Evolutionary conservation across 64 coral and sea anemone species (phyloP).

Genomic region (Astreopora myriophthalma): DNA sequence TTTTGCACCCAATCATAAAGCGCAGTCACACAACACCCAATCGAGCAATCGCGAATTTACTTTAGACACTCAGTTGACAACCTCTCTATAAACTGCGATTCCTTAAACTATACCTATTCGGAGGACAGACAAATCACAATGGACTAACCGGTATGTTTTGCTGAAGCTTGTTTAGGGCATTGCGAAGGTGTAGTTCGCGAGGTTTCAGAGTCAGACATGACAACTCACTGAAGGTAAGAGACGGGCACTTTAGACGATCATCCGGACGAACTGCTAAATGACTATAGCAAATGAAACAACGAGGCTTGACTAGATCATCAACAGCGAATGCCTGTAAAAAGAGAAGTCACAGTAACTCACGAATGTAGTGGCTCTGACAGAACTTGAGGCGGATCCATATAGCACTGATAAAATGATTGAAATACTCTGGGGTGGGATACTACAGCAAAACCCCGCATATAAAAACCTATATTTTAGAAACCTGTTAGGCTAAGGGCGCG

Average conservation of each 20-base stretch:
- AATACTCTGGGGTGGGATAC: too few species aligned
- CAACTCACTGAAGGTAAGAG: slow-evolving; percentile 64
- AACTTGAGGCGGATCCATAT: not conserved
- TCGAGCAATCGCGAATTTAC: too few species aligned
- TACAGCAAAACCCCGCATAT: too few species aligned
- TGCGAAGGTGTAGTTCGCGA: slow-evolving; percentile 62
- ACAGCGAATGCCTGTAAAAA: slow-evolving; percentile 53
- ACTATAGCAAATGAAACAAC: slow-evolving; percentile 64
- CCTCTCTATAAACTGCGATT: not conserved
- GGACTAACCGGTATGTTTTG: slow-evolving; percentile 45
- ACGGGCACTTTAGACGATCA: slow-evolving; percentile 60
- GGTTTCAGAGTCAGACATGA: slow-evolving; percentile 75
- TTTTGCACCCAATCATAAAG: too few species aligned
- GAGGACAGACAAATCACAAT: not conserved
- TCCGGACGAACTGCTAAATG: slow-evolving; percentile 66
- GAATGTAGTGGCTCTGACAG: not conserved
- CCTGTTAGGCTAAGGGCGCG: too few species aligned
- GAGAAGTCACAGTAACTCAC: not conserved
- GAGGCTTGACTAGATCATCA: slow-evolving; percentile 62
- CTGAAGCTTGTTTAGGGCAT: slow-evolving; percentile 54
- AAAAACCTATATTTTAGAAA: too few species aligned
- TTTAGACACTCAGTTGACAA: too few species aligned
- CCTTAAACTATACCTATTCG: not conserved
- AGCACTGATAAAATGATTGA: too few species aligned
- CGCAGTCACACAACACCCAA: too few species aligned